Evolutionary conservation across 2,888 invertebrate species (phyloP), one percentile per base, ranked within the genome.

Genomic region (Mayetiola destructor): DNA sequence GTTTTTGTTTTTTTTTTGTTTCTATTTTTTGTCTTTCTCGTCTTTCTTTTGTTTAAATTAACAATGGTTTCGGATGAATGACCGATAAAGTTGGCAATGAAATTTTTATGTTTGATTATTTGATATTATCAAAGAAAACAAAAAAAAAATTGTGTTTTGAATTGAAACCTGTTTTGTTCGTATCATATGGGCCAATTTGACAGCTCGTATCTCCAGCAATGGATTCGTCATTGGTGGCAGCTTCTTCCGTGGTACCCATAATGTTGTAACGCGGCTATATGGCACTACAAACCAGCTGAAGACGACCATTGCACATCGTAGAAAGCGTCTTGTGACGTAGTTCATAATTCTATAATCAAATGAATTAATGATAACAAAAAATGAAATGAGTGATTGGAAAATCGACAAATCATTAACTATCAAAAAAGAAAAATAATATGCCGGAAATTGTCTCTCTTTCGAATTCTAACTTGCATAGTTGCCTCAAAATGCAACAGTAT

Each of bases 131-230:
- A n/a, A 8, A 20, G 10, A 20, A 40, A 10, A 20, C 20, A 9
- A n/a, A 29, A 29, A 16, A n/a, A 27, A 27, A 29, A 52, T 32
- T 16, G n/a, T 37, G 9, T 68, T 68, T 32, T 32, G 6, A 9
- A 55, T 36, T 30, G 42, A n/a, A 1, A 84, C 86, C 80, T 85
- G 76, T 76, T 73, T 77, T 55, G 73, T 79, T 66, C 88, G 78
- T 65, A 89, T 88, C 76, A 81, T 81, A 64, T 74, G 75, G 5
- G 87, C 80, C 59, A 88, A 70, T 59, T 77, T 76, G 14, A 79
- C 80, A 40, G 85, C 88, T 59, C 84, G 80, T 64, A 81, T 77
- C 65, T 81, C 76, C 55, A 88, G 75, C 61, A 88, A 66, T 21
- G 80, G 77, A 67, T 84, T 80, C 37, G 72, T 74, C 10, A 87